Percentiles rank a stretch among this genome's conserved stretches.
These are phyloP conservation scores for Drosophila anomelani DNA, from an alignment of 2,888 invertebrate genomes.

Conservation along the genomic window DNA sequence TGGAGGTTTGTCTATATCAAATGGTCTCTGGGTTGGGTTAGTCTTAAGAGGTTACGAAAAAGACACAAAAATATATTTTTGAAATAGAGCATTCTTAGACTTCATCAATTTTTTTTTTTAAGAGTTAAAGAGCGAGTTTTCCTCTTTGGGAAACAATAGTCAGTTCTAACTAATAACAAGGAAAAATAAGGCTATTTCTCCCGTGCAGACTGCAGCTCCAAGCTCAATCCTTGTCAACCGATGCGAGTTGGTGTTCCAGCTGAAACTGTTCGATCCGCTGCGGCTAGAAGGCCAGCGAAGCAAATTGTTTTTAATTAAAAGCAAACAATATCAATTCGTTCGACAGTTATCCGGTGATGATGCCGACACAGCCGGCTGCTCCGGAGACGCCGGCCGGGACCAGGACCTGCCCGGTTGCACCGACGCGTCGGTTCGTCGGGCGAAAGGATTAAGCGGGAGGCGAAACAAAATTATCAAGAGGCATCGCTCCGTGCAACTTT, in stretches of 20 bases:
- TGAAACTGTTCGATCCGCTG: conserved; percentile 39
- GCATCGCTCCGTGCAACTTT: conserved; percentile 28
- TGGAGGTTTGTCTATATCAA: background rate
- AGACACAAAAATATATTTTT: no score
- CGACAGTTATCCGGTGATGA: conserved; percentile 79
- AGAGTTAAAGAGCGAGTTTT: background rate
- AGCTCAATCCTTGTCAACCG: conserved; percentile 28
- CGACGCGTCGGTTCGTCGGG: conserved; percentile 45
- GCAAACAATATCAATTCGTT: conserved; percentile 80
- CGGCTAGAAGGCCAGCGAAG: conserved; percentile 76
- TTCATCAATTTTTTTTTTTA: background rate
- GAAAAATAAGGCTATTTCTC: background rate
- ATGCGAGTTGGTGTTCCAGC: conserved; percentile 38
- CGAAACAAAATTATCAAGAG: conserved; percentile 42
- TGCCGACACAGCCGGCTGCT: conserved; percentile 59
- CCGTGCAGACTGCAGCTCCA: conserved; percentile 2
- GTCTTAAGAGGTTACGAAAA: background rate
- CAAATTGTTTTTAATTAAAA: conserved; percentile 80
- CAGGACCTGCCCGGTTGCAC: conserved; percentile 47
- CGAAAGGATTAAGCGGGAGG: conserved; percentile 58
- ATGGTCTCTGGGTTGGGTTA: background rate
- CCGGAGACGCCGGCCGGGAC: conserved; percentile 10
- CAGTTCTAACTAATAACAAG: background rate
- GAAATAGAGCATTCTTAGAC: background rate
- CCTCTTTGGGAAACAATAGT: background rate